Base-by-base conservation (phyloP, 2,797 vertebrate genomes). In the Apodemus agrarius region DNA sequence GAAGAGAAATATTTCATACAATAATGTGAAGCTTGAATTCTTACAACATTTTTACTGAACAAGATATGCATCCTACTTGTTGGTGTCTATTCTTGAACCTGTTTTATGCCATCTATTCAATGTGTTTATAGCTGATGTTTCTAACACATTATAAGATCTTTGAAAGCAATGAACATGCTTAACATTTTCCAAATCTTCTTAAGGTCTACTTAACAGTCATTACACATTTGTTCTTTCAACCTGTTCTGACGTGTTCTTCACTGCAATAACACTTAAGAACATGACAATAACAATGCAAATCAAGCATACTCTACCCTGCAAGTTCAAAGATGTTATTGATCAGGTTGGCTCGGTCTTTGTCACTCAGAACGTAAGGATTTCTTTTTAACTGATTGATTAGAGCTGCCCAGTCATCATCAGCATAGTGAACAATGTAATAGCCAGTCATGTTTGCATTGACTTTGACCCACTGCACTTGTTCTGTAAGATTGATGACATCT, bases 381-480 rank as follows among this genome's bases (percentile, higher is more conserved):
- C 37, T 95, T 81, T 97, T 98, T 97, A 99, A 88, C 40, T 99
- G 99, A 0, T 97, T 61, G 92, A 97, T 98, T 12, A 99, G 98
- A 0, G 96, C 98, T 6, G 69, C 85, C 99, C 99, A 99, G 91
- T 99, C 99, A 0, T 99, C 97, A 1, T 98, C 94, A 86, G 98
- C 98, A 67, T 99, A 99, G 94, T 99, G 96, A 40, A 99, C 99
- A 16, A 99, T 97, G 96, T 99, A 99, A 98, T 99, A 99, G 37
- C 99, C 99, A 0, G 98, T 99, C 98, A 99, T 99, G 94, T 98
- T 98, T 93, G 99, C 98, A 92, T 99, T 99, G 97, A 99, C 98
- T 98, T 99, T 99, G 96, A 99, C 96, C 99, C 99, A 99, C 91
- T 98, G 98, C 5, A 99, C 99, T 89, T 98, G 98, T 97, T 97